Conservation (phyloP, 1,140 invertebrate species). For the Dreissena rostriformis region DNA sequence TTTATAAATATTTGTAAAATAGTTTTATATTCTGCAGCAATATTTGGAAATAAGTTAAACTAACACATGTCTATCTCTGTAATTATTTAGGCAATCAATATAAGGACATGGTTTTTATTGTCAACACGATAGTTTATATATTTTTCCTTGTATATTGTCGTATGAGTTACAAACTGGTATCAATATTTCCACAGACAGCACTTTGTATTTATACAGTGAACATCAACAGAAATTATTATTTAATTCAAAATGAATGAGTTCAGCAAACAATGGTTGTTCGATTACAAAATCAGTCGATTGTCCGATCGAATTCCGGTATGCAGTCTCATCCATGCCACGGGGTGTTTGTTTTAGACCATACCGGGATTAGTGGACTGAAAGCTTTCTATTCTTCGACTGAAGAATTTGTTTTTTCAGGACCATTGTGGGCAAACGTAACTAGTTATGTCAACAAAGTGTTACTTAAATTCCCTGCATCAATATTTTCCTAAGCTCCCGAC, state of each 20-base stretch:
- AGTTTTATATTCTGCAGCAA: too few species aligned
- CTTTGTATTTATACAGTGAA: conserved; percentile 43
- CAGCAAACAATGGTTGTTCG: conserved; percentile 33
- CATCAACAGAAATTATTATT: conserved; percentile 54
- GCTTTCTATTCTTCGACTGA: conserved; percentile 47
- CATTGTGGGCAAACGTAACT: conserved; percentile 50
- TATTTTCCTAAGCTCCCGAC: conserved; percentile 55
- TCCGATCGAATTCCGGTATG: conserved; percentile 28
- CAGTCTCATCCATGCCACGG: conserved; percentile 20
- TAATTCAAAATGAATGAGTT: conserved; percentile 35
- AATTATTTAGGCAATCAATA: too few species aligned
- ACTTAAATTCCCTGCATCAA: conserved; percentile 51
- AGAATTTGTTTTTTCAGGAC: conserved; percentile 51
- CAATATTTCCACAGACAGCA: conserved; percentile 52
- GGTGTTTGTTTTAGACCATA: conserved; percentile 51
- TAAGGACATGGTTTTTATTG: too few species aligned
- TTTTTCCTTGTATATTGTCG: conserved; percentile 46
- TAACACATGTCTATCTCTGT: too few species aligned
- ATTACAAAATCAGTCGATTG: conserved; percentile 19
- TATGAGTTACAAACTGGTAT: conserved; percentile 48
- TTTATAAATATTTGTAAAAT: too few species aligned
- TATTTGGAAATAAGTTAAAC: too few species aligned
- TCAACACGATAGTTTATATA: neutral
- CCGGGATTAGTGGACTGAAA: conserved; percentile 38
- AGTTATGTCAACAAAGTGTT: conserved; percentile 57